Base-by-base conservation (phyloP, 1,140 invertebrate species). In the Kradibia gibbosae region DNA sequence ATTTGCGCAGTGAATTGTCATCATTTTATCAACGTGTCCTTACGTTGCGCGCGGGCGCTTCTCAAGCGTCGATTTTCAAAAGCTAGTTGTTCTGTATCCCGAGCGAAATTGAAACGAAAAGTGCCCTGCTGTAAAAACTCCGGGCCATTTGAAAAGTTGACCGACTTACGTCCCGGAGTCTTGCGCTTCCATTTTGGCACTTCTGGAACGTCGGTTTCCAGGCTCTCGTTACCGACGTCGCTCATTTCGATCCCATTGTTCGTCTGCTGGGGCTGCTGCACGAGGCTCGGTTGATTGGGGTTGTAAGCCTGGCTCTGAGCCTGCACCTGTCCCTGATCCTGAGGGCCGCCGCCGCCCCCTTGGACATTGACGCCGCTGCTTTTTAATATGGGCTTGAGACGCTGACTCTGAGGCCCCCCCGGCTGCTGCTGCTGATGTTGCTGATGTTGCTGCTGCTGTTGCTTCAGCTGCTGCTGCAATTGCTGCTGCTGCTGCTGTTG, bases 1-100 rank as follows among this genome's bases (percentile, higher is more conserved):
- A 90, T 90, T 91, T 91, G 89, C 90, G 90, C 90, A 91, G 88
- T 89, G 89, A 86, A 79, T 82, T 88, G 81, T 91, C 90, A 90
- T 91, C 90, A 90, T 83, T 70, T 17, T n/a, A 22, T 39, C 36
- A 17, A 39, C 20, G 22, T 53, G 50, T 11, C 15, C 10, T 45
- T 45, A 13, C 42, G 13, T 45, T n/a, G n/a, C n/a, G n/a, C n/a
- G n/a, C n/a, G n/a, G n/a, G n/a, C n/a, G n/a, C n/a, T n/a, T n/a
- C n/a, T n/a, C n/a, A n/a, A n/a, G n/a, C n/a, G n/a, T n/a, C n/a
- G n/a, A n/a, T n/a, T n/a, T n/a, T n/a, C n/a, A n/a, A n/a, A n/a
- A n/a, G n/a, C n/a, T n/a, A n/a, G n/a, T n/a, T n/a, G n/a, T n/a
- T n/a, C n/a, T n/a, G n/a, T n/a, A n/a, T n/a, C n/a, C n/a, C n/a